Evolutionary conservation across 2,888 invertebrate species (phyloP).

Genomic region (Glaucopsyche alexis): DNA sequence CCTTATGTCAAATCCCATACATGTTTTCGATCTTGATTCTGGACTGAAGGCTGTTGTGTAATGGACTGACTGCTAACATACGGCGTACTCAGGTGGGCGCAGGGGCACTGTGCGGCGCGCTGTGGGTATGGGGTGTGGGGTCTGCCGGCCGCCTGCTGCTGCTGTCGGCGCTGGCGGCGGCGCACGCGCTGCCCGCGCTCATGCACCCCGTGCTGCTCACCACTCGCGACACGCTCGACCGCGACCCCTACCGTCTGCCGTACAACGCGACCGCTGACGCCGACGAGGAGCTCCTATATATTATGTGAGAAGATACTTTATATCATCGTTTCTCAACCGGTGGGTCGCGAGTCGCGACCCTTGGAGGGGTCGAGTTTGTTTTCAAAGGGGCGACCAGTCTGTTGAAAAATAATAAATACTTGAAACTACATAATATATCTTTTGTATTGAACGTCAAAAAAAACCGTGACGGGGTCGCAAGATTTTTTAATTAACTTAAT

Average conservation of each 20-base stretch:
- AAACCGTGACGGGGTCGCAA: no score
- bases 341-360: no score
- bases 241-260: conserved; percentile 55
- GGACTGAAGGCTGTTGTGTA: no score
- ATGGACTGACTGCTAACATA: no score
- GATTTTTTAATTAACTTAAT: no score
- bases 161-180: conserved; percentile 51
- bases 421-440: no score
- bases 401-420: no score
- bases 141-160: conserved; percentile 53
- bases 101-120: conserved; percentile 60
- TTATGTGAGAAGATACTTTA: conserved; percentile 32
- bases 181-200: conserved; percentile 56
- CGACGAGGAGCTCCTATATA: conserved; percentile 47
- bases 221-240: conserved; percentile 55
- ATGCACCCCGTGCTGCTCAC: conserved; percentile 54
- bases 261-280: conserved; percentile 55
- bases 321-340: not conserved
- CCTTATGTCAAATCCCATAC: no score
- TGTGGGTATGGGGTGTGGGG: conserved; percentile 65
- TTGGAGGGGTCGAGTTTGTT: no score
- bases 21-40: no score
- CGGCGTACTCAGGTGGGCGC: conserved; percentile 55
- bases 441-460: no score
- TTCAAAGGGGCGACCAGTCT: no score